Evolutionary conservation across 2,113 vertebrate species (phyloP).

Genomic region (Leucoraja erinaceus): DNA sequence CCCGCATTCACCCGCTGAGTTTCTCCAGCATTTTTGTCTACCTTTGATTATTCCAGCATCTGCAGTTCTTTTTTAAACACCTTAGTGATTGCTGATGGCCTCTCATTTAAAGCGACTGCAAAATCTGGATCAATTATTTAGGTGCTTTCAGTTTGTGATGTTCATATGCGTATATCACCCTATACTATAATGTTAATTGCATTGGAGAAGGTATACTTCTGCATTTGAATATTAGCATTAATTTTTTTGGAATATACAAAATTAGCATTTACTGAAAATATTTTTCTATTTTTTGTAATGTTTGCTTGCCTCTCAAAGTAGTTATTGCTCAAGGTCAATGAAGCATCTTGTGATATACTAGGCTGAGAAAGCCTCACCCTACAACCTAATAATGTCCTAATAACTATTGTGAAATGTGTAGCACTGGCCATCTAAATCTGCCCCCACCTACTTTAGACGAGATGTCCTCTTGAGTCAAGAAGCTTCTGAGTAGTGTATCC

Average conservation of each 20-base stretch:
- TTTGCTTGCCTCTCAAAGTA: background rate
- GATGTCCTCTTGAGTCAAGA: no score
- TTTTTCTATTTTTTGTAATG: background rate
- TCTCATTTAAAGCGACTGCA: background rate
- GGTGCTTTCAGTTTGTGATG: background rate
- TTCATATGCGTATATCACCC: background rate
- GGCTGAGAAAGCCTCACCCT: background rate
- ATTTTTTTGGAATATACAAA: background rate
- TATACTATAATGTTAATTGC: background rate
- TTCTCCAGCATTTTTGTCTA: no score
- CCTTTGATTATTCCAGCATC: no score
- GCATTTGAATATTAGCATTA: background rate
- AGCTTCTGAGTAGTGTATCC: background rate
- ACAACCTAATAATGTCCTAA: background rate
- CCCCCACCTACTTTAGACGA: background rate
- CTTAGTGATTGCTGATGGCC: background rate
- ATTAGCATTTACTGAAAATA: background rate
- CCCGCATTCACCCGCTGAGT: no score
- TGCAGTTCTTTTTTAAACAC: no score
- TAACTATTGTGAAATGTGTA: background rate
- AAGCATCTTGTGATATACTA: background rate
- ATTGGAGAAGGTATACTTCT: background rate
- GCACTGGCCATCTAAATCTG: background rate
- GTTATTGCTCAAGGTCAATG: background rate
- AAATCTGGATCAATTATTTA: background rate